Conservation (phyloP, 2,888 invertebrate species). For the Stenoptilia bipunctidactyla region DNA sequence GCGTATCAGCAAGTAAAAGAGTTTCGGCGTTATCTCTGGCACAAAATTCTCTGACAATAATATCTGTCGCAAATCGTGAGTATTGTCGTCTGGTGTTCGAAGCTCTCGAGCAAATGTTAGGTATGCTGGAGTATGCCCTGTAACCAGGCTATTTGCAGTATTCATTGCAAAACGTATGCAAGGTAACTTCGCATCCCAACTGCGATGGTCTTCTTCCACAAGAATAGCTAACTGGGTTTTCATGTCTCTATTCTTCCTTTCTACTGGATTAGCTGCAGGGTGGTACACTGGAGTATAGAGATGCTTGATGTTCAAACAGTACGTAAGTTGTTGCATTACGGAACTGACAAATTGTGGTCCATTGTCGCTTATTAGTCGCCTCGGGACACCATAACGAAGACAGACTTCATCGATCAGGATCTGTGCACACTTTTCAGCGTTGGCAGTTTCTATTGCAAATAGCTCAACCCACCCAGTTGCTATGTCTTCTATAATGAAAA, state of each 20-base stretch:
- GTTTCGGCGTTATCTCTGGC: conserved; percentile 16
- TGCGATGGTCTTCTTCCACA: conserved; percentile 16
- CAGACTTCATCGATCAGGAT: conserved; percentile 21
- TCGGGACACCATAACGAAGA: conserved; percentile 9
- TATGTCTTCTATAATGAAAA: conserved; percentile 14
- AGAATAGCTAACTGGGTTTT: conserved; percentile 14
- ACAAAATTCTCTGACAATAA: conserved; percentile 21
- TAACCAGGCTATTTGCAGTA: conserved; percentile 8
- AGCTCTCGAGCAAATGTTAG: conserved; percentile 31
- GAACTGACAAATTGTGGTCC: too few relatives aligned
- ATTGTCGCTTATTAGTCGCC: not conserved
- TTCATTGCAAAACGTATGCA: conserved; percentile 12
- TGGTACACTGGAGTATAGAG: conserved; percentile 20
- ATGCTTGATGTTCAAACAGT: conserved; percentile 21
- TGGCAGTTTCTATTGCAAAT: conserved; percentile 22
- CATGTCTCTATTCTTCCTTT: conserved; percentile 19
- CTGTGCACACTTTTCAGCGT: conserved; percentile 21
- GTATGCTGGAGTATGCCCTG: conserved; percentile 26
- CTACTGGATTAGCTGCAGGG: conserved; percentile 25
- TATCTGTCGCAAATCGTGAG: conserved; percentile 19
- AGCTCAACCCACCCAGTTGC: conserved; percentile 26
- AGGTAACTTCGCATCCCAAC: conserved; percentile 8
- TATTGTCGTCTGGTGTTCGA: conserved; percentile 23
- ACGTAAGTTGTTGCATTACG: conserved; percentile 28
- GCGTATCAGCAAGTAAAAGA: conserved; percentile 3